Evolutionary conservation across 2,888 invertebrate genomes (phyloP).

Genomic region (Lagria hirta): DNA sequence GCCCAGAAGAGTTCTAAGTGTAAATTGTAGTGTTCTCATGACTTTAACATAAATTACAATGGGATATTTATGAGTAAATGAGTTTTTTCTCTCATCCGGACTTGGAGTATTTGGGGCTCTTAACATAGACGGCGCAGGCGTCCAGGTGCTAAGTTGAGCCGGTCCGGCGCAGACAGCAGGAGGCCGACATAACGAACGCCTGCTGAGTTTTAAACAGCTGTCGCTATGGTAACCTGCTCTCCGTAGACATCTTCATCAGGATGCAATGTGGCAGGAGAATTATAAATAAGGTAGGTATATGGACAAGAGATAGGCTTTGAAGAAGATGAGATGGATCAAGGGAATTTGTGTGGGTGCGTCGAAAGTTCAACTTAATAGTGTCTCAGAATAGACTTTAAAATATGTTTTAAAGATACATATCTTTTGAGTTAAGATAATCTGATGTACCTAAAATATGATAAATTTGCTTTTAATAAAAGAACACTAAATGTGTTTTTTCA

Average conservation of each 20-base stretch:
- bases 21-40: conserved; percentile 44
- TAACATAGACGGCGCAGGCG: conserved; percentile 24
- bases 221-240: conserved; percentile 50
- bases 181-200: conserved; percentile 47
- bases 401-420: too few relatives aligned
- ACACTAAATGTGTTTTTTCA: too few relatives aligned
- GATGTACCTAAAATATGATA: too few relatives aligned
- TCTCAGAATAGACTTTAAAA: too few relatives aligned
- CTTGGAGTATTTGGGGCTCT: conserved; percentile 2
- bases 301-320: conserved; percentile 47
- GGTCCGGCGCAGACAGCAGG: conserved; percentile 38
- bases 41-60: conserved; percentile 42
- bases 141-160: conserved; percentile 25
- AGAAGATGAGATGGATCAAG: conserved; percentile 39
- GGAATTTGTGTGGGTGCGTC: conserved; percentile 22
- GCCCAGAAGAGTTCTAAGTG: conserved; percentile 31
- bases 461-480: too few relatives aligned
- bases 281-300: conserved; percentile 50
- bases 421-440: too few relatives aligned
- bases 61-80: conserved; percentile 5
- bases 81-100: conserved; percentile 7
- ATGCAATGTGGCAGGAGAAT: conserved; percentile 47
- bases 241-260: conserved; percentile 53
- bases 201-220: conserved; percentile 51
- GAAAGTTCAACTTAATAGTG: too few relatives aligned